Base-by-base conservation (phyloP, 2,888 invertebrate species). In the Drosophila affinis region DNA sequence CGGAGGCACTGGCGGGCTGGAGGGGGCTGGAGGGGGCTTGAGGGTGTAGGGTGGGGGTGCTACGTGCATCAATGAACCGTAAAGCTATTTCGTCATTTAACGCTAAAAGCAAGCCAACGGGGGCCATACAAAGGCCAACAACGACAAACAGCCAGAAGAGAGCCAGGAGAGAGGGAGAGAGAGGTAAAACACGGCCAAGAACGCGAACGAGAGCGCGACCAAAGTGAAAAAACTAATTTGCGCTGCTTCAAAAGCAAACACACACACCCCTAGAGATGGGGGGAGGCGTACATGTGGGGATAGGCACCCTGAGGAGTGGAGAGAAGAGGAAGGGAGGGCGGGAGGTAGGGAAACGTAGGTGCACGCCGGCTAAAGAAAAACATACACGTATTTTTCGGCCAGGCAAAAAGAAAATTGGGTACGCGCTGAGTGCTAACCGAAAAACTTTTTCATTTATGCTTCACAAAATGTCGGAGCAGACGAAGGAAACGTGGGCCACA, bases 21-120 rank as follows among this genome's bases (percentile, higher is more conserved):
- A 18, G 18, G 18, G 18, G n/a, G n/a, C n/a, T n/a, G n/a, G n/a
- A n/a, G n/a, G n/a, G 18, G 18, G 18, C 18, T 18, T 0, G 1
- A 18, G 18, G 18, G 18, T 18, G 18, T 18, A 18, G 18, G 39
- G 32, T 45, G 46, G 81, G 76, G 85, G 70, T 69, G 87, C 83
- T 79, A 73, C 77, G 86, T 87, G 83, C 83, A 88, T 86, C 84
- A 85, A 85, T 85, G 84, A 85, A 88, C 87, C 88, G 85, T 88
- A 87, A 85, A 87, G 88, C 87, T 88, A 88, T 85, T 87, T 88
- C 88, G 88, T 88, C 84, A 88, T 85, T 88, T 85, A 88, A 84
- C 85, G 88, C 81, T 88, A 88, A 84, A 88, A 84, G 84, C 84
- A 88, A 84, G 57, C 58, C 74, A 72, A 73, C 87, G 71, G 78